A percentile compares a stretch with the other conserved stretches of the same genome.
These are phyloP conservation scores for Lasius platythorax DNA, from an alignment of 2,888 invertebrate genomes.

Conservation along the genomic window DNA sequence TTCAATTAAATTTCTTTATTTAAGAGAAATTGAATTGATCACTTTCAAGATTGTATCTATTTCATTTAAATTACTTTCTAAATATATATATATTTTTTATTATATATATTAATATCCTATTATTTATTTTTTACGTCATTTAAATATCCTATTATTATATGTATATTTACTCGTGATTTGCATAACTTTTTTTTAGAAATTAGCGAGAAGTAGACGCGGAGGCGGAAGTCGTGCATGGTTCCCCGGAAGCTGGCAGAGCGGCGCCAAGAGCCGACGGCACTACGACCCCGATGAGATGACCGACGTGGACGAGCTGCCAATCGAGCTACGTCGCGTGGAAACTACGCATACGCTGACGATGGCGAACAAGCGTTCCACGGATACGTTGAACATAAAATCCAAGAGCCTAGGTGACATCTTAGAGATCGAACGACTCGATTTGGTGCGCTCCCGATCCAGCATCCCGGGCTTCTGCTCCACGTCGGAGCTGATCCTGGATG, in stretches of 20 bases:
- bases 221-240: constrained; percentile 91
- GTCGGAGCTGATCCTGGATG: constrained; percentile 77
- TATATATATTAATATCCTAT: background rate
- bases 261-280: constrained; percentile 80
- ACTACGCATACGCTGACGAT: constrained; percentile 86
- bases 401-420: constrained; percentile 94
- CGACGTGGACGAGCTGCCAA: constrained; percentile 92
- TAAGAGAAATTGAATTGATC: background rate
- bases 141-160: background rate
- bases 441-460: constrained; percentile 92
- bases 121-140: background rate
- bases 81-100: background rate
- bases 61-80: background rate
- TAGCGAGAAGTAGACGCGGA: constrained; percentile 90
- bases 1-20: background rate
- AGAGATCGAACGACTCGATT: constrained; percentile 90
- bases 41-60: background rate
- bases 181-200: constrained; percentile 87
- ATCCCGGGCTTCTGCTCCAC: constrained; percentile 89
- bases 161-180: background rate
- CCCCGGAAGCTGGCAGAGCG: constrained; percentile 91
- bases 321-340: constrained; percentile 94
- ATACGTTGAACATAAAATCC: constrained; percentile 90
- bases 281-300: constrained; percentile 87
- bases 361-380: constrained; percentile 74